A percentile compares a stretch with the other conserved stretches of the same genome.
Evolutionary conservation across 1,140 invertebrate genomes (phyloP).

Genomic region (Dendroctonus valens): DNA sequence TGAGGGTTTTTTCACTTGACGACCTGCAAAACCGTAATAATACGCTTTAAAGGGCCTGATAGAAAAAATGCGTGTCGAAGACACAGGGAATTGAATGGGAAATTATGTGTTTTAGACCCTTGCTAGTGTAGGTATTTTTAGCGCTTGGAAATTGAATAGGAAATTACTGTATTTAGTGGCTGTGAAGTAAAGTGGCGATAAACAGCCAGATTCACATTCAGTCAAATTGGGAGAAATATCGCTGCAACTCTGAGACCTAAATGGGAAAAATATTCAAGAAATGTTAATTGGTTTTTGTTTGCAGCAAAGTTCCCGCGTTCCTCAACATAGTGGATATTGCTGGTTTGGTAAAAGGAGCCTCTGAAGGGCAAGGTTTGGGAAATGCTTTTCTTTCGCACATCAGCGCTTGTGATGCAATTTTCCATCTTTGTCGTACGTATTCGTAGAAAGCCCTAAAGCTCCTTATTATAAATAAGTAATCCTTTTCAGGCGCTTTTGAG

Average conservation of each 20-base stretch:
- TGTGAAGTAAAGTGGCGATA: too few species aligned
- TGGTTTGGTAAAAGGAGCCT: conserved; percentile 95
- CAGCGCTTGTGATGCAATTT: conserved; percentile 98
- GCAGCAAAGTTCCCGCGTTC: conserved; percentile 95
- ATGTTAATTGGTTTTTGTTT: conserved; percentile 8
- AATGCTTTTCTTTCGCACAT: conserved; percentile 99
- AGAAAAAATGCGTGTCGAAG: conserved; percentile 19
- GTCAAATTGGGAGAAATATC: too few species aligned
- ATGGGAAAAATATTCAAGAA: too few species aligned
- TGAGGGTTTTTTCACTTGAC: conserved; percentile 10
- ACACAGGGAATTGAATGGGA: too few species aligned
- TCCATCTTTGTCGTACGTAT: conserved; percentile 92
- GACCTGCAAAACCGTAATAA: conserved; percentile 1
- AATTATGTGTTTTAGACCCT: too few species aligned
- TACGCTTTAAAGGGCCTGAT: conserved; percentile 1
- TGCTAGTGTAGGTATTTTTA: too few species aligned
- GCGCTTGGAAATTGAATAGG: too few species aligned
- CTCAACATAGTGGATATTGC: conserved; percentile 98
- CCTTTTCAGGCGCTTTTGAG: conserved; percentile 89
- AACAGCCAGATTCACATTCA: too few species aligned
- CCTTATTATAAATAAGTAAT: not conserved
- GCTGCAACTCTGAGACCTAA: too few species aligned
- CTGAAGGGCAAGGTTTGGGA: conserved; percentile 96
- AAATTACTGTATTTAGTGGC: too few species aligned
- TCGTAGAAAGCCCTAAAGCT: not conserved